Conservation (phyloP, 53 echinoderm and acorn worm genomes). For the Holothuria leucospilota region DNA sequence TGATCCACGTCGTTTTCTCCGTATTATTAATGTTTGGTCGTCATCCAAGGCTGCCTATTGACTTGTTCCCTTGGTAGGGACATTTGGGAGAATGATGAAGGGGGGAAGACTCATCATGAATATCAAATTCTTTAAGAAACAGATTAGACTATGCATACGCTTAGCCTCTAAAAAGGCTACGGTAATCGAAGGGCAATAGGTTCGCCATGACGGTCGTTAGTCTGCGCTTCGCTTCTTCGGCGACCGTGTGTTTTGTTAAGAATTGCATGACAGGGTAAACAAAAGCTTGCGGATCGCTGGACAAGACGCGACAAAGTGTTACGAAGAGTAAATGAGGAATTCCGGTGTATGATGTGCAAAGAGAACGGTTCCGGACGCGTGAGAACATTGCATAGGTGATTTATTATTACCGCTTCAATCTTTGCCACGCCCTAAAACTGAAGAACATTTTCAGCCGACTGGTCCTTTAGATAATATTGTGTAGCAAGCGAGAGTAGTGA, state of each 20-base stretch:
- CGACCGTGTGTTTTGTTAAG: not conserved
- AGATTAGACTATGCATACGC: too few species aligned
- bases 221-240: not conserved
- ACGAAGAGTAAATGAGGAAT: too few species aligned
- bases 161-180: too few species aligned
- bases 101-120: too few species aligned
- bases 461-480: not conserved
- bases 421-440: not conserved
- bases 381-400: conserved; percentile 47
- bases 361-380: conserved; percentile 15
- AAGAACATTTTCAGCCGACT: not conserved
- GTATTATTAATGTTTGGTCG: not conserved
- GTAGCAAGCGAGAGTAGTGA: too few species aligned
- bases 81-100: not conserved
- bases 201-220: not conserved
- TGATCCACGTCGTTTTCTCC: not conserved
- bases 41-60: not conserved
- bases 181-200: not conserved
- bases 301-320: too few species aligned
- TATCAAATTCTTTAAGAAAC: too few species aligned
- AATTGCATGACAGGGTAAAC: not conserved
- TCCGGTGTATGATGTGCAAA: too few species aligned
- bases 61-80: not conserved
- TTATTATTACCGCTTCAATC: conserved; percentile 38
- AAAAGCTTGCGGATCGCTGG: not conserved